These are phyloP conservation scores for Apamea epomidion DNA, from an alignment of 2,888 invertebrate genomes.

Conservation along the genomic window DNA sequence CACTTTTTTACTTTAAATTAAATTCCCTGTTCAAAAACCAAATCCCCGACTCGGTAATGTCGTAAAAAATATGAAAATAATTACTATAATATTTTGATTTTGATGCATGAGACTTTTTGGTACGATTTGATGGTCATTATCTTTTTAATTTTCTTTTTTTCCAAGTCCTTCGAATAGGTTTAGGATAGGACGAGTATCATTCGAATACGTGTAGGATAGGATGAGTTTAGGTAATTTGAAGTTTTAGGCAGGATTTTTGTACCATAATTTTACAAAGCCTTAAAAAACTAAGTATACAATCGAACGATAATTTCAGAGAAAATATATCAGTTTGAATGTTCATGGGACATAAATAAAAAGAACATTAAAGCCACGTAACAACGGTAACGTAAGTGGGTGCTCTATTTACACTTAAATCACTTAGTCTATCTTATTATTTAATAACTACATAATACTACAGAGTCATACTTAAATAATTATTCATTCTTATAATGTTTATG, in stretches of 20 bases:
- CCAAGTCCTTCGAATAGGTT: neutral
- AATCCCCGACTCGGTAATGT: too few relatives aligned
- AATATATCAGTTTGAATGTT: too few relatives aligned
- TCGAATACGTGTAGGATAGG: neutral
- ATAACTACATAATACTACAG: neutral
- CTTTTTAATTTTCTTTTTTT: neutral
- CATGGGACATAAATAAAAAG: constrained; percentile 2
- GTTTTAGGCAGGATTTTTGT: neutral
- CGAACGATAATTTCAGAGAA: neutral
- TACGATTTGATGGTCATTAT: too few relatives aligned
- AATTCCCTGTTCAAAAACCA: too few relatives aligned
- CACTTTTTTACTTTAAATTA: too few relatives aligned
- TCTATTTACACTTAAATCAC: neutral
- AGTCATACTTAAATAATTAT: constrained; percentile 6
- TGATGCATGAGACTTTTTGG: too few relatives aligned
- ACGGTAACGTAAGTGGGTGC: neutral
- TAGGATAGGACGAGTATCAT: neutral
- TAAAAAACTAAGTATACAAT: neutral
- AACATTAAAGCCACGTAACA: neutral
- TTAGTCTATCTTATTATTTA: neutral
- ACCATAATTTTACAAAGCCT: neutral
- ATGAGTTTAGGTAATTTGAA: neutral
- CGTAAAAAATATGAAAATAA: too few relatives aligned
- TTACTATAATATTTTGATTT: too few relatives aligned
- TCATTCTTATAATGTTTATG: constrained; percentile 41